A percentile compares a stretch with the other conserved stretches of the same genome.
These are phyloP conservation scores for Myoxocephalus aenaeus DNA, from an alignment of 2,797 vertebrate genomes.

Conservation along the genomic window DNA sequence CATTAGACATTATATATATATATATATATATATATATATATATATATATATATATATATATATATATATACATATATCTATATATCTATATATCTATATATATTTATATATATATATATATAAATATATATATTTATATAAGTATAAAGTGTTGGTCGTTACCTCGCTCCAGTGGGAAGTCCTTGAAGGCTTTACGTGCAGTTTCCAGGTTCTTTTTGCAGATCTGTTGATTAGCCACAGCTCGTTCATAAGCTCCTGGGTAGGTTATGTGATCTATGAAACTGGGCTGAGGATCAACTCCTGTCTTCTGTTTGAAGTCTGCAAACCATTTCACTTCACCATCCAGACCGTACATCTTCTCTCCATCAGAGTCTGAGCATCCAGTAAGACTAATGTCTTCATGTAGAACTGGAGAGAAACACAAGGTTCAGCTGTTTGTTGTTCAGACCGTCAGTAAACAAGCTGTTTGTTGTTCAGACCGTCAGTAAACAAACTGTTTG, in stretches of 20 bases:
- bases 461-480: too few species aligned
- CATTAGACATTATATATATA: not conserved
- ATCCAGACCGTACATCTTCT: not conserved
- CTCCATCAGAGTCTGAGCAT: slow-evolving; percentile 59
- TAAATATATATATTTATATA: too few species aligned
- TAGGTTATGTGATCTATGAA: accelerated
- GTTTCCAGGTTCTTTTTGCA: not conserved
- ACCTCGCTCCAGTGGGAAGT: slow-evolving; percentile 4
- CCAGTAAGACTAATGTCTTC: accelerated
- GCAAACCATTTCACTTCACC: slow-evolving; percentile 36
- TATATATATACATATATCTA: too few species aligned
- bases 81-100: too few species aligned
- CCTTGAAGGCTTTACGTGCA: accelerated
- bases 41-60: too few species aligned
- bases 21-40: too few species aligned
- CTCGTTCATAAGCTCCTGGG: accelerated
- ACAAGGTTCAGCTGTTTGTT: slow-evolving; percentile 1
- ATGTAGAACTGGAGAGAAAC: slow-evolving; percentile 32
- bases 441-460: not conserved
- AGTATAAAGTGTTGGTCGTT: not conserved
- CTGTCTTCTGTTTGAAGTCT: slow-evolving; percentile 35
- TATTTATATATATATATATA: too few species aligned
- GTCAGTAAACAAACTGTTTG: too few species aligned
- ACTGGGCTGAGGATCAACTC: not conserved
- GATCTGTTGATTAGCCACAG: not conserved